Percentiles rank a stretch among this genome's conserved stretches.
phyloP scores from a whole-genome alignment of 2,113 vertebrate genomes.

The Hucho hucho region DNA sequence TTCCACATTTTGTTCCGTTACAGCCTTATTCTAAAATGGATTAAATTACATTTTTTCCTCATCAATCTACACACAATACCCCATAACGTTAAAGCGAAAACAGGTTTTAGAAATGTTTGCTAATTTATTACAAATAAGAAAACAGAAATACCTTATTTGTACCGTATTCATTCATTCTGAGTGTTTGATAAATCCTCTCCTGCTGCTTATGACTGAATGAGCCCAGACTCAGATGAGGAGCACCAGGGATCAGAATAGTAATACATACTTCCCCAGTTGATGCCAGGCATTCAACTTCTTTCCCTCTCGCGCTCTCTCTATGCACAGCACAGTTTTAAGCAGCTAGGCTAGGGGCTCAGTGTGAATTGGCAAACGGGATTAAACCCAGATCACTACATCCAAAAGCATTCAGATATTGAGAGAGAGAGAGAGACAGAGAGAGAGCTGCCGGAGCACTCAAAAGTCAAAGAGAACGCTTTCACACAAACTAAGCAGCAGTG shows the following conservation, averaged over 20 bases:
- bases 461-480: constrained; percentile 59
- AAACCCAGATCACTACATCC: constrained; percentile 69
- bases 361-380: constrained; percentile 65
- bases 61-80: too few relatives aligned
- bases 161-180: not conserved
- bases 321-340: constrained; percentile 48
- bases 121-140: too few relatives aligned
- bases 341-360: constrained; percentile 34
- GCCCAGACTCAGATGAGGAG: not conserved
- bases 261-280: constrained; percentile 13
- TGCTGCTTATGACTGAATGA: constrained; percentile 20
- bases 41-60: too few relatives aligned
- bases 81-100: too few relatives aligned
- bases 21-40: too few relatives aligned
- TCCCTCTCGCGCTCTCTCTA: not conserved
- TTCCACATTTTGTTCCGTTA: too few relatives aligned
- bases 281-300: constrained; percentile 37
- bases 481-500: constrained; percentile 42
- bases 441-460: constrained; percentile 53
- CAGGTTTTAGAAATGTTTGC: too few relatives aligned
- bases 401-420: constrained; percentile 57
- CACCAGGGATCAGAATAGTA: constrained; percentile 8
- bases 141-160: too few relatives aligned
- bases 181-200: not conserved
- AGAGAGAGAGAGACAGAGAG: constrained; percentile 20